Evolutionary conservation across 2,797 vertebrate species (phyloP), one percentile per base, ranked within the genome.

Genomic region (Danio choprae): DNA sequence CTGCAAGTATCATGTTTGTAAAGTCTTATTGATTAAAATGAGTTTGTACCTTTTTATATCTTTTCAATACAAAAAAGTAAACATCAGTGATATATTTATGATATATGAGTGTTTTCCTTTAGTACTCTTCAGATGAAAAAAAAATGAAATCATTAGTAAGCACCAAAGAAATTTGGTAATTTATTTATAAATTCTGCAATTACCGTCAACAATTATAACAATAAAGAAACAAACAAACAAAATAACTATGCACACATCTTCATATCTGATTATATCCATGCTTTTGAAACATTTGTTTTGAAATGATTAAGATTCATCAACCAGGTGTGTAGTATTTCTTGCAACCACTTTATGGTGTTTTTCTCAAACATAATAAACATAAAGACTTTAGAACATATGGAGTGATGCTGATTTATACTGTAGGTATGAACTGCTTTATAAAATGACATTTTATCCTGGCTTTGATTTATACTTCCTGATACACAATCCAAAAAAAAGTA

Each of bases 41-140:
- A 51, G 68, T 59, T 71, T 79, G 44, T 41, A 68, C 46, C 69
- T 62, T 48, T 67, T 67, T 65, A n/a, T 56, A 55, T 67, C 5
- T 6, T 55, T 44, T 65, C 0, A 22, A 5, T 50, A 36, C 13
- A 9, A 70, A 60, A 71, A 44, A 36, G 5, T 38, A 58, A 36
- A 78, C 59, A 41, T 15, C 8, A 0, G 38, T 29, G 22, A 13
- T 41, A 8, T 51, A n/a, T 56, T n/a, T 18, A 67, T 48, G 7
- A 78, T 65, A 12, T 4, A 56, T 5, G 2, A 16, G 36, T 48
- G 43, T 51, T 13, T 40, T 59, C 59, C 6, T 58, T 2, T 29
- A 11, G 15, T 13, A 18, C 63, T 50, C 13, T 58, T 78, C 10
- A 48, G n/a, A 36, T 68, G 29, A 29, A 77, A 22, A 48, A 10